Base-by-base conservation (phyloP, 2,888 invertebrate species). In the Tanypteryx hageni region DNA sequence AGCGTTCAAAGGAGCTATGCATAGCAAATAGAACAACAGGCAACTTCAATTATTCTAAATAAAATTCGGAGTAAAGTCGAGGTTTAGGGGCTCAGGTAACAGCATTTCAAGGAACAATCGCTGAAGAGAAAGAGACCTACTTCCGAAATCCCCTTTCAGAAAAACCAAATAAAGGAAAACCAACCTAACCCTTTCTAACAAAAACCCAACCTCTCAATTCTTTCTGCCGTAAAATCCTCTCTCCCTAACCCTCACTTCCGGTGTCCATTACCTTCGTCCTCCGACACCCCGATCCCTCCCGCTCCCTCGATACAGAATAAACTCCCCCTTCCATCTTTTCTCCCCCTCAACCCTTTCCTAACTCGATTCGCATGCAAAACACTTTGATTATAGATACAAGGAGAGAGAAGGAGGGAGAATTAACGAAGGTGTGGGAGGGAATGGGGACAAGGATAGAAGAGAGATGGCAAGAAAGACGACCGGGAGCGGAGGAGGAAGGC, bases 341-440 rank as follows among this genome's bases (percentile, higher is more conserved):
- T 16, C 22, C 57, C 56, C 57, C 58, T 58, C 22, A 7, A 57
- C 61, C 68, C n/a, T n/a, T 57, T 83, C 83, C 89, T 64, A 58
- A 89, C 89, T 89, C 64, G 89, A 89, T 89, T 89, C 89, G 61
- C 64, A 89, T 89, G 89, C 89, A 89, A 89, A 89, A 89, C 64
- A 44, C 89, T 89, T 89, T 89, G 89, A 89, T 89, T 89, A 89
- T 89, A 89, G 89, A 89, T 89, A 89, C 89, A 64, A 27, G 89
- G 64, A 61, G 89, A 89, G 57, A 83, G 82, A 14, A 57, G 56
- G 57, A 27, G 58, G 83, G 14, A 57, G 83, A 44, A 44, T 64
- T 89, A 89, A 89, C 89, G 64, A 89, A 89, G 89, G 89, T 64
- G 68, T 5, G 16, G 27, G 57, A 61, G 31, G 16, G 64, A 64